phyloP scores from a whole-genome alignment of 2,888 invertebrate species.

The Cheilosia pagana region DNA sequence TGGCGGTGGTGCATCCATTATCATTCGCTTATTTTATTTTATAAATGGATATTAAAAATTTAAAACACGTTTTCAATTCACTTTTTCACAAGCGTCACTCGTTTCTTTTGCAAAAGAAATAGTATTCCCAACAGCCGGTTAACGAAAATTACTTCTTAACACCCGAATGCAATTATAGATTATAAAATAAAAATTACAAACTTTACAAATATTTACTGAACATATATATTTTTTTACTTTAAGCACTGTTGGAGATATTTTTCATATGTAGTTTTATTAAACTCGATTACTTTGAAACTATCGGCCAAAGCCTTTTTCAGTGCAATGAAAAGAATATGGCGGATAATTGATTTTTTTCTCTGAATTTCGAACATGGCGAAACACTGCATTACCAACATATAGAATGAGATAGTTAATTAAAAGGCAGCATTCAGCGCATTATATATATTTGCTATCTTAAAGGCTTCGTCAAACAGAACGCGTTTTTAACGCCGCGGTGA shows the following conservation, averaged over 20 bases:
- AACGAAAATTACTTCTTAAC: not conserved
- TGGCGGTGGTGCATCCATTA: constrained; percentile 77
- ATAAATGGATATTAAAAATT: not conserved
- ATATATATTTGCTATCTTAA: too few relatives aligned
- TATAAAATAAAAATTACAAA: constrained; percentile 5
- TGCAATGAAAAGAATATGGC: constrained; percentile 66
- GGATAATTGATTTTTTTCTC: constrained; percentile 65
- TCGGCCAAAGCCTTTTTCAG: constrained; percentile 32
- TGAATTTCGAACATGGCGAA: constrained; percentile 20
- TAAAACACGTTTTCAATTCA: constrained; percentile 8
- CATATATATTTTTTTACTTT: constrained; percentile 9
- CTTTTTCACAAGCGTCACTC: constrained; percentile 47
- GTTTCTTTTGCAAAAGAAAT: not conserved
- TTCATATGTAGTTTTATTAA: not conserved
- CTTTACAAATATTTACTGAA: constrained; percentile 31
- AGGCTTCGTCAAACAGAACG: too few relatives aligned
- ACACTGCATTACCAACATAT: constrained; percentile 18
- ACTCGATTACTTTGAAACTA: constrained; percentile 12
- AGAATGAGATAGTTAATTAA: not conserved
- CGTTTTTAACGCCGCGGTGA: too few relatives aligned
- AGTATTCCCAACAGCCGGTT: constrained; percentile 44
- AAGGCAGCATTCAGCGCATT: not conserved
- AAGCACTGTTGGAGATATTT: constrained; percentile 11
- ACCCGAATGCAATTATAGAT: not conserved
- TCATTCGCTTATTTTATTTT: constrained; percentile 15